phyloP scores from a whole-genome alignment of 2,113 vertebrate species.

The Paracanthobrama guichenoti region DNA sequence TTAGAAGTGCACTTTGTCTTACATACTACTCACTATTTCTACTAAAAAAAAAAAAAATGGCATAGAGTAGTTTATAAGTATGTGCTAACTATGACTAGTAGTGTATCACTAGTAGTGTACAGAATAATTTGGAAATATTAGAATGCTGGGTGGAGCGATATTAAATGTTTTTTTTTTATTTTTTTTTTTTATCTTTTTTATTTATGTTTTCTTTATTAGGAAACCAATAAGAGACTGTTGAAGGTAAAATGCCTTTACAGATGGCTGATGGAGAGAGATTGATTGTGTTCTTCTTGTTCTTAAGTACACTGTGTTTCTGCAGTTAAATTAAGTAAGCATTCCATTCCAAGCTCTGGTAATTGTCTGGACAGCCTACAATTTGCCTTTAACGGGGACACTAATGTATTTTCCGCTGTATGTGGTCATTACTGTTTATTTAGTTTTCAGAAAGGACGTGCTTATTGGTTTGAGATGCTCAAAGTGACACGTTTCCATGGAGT shows the following conservation, averaged over 20 bases:
- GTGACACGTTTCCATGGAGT: slow-evolving; percentile 27
- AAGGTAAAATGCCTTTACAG: slow-evolving; percentile 2
- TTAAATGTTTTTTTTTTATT: not conserved
- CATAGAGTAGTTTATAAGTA: too few species aligned
- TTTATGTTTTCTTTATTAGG: not conserved
- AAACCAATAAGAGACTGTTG: not conserved
- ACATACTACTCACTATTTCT: too few species aligned
- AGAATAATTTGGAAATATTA: not conserved
- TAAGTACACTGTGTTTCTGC: not conserved
- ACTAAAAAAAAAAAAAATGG: too few species aligned
- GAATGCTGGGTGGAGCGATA: not conserved
- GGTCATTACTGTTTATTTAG: not conserved
- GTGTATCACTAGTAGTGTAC: too few species aligned
- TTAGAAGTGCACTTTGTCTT: not conserved
- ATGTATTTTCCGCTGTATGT: not conserved
- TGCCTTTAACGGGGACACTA: slow-evolving; percentile 1
- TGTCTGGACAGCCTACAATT: not conserved
- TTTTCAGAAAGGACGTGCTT: not conserved
- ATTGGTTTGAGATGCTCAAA: not conserved
- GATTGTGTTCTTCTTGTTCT: not conserved
- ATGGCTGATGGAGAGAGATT: not conserved
- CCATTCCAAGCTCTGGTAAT: not conserved
- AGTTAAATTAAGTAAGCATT: slow-evolving; percentile 9
- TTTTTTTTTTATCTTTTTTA: too few species aligned
- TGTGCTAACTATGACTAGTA: too few species aligned